Base-by-base conservation (phyloP, 2,113 vertebrate species). In the Piprites chloris region DNA sequence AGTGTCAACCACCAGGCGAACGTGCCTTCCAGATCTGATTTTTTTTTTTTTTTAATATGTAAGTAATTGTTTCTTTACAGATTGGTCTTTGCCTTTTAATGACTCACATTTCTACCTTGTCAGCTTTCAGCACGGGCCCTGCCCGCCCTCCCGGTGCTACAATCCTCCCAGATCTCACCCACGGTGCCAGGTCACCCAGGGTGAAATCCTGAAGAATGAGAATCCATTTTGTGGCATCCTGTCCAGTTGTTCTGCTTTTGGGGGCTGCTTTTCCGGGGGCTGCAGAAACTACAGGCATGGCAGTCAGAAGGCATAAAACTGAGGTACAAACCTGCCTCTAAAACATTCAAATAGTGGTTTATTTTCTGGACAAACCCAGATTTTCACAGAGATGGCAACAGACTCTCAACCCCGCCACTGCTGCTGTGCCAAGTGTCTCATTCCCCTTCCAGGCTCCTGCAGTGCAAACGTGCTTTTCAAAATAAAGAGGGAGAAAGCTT, bases 11-110 rank as follows among this genome's bases (percentile, higher is more conserved):
- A 41, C 81, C 56, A 87, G 96, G 95, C 8, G 5, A 91, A 96
- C 9, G 8, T 76, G 80, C 94, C 93, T 92, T 97, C 94, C 95
- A 95, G 93, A 97, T 94, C 74, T 85, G 96, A 58, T 92, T 44
- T n/a, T 41, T 42, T 73, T 72, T 65, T 76, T 84, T 73, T 72
- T 89, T 58, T 15, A 2, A 42, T 59, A 76, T 83, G 50, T 90
- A 85, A 94, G 91, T 96, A 96, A 94, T 95, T 76, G 74, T 82
- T 94, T 92, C 77, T 93, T 94, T 95, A 89, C 76, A 76, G 88
- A 87, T 92, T 79, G 76, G 46, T 82, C 87, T 92, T 92, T 90
- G 82, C 84, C 69, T 96, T 96, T 89, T 73, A 90, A 83, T 93
- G 92, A 94, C 87, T 93, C 92, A 96, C 28, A 62, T 69, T 93